Evolutionary conservation across 2,888 invertebrate genomes (phyloP).

Genomic region (Thera britannica): DNA sequence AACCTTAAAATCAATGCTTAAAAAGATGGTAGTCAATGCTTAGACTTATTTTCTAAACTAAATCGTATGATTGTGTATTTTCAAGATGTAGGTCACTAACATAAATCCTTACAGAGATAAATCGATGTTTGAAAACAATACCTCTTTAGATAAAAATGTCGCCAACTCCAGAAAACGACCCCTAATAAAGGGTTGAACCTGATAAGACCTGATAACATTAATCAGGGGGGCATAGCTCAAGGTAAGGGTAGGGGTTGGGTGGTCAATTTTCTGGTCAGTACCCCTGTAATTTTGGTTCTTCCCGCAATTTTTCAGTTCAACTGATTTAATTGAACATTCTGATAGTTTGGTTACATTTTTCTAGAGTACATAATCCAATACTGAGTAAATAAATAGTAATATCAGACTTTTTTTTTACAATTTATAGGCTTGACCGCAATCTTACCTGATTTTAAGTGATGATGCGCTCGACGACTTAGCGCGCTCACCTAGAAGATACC

Average conservation of each 20-base stretch:
- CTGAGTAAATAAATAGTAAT: too few species aligned
- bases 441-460: too few species aligned
- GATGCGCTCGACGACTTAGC: too few species aligned
- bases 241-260: conserved; percentile 33
- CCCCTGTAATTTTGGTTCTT: conserved; percentile 76
- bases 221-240: conserved; percentile 70
- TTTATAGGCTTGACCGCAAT: too few species aligned
- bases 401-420: too few species aligned
- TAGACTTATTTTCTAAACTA: too few species aligned
- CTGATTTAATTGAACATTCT: conserved; percentile 66
- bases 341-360: conserved; percentile 7
- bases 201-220: conserved; percentile 82
- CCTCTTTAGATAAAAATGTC: conserved; percentile 56
- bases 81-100: too few species aligned
- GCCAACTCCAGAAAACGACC: conserved; percentile 53
- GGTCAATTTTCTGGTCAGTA: conserved; percentile 78
- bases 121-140: conserved; percentile 38
- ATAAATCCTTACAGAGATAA: too few species aligned
- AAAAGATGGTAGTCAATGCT: too few species aligned
- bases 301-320: conserved; percentile 74
- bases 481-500: too few species aligned
- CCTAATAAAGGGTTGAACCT: conserved; percentile 66
- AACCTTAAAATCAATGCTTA: too few species aligned
- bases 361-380: background rate
- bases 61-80: too few species aligned